Conservation (phyloP, 2,113 vertebrate species). For the Menidia beryllina region DNA sequence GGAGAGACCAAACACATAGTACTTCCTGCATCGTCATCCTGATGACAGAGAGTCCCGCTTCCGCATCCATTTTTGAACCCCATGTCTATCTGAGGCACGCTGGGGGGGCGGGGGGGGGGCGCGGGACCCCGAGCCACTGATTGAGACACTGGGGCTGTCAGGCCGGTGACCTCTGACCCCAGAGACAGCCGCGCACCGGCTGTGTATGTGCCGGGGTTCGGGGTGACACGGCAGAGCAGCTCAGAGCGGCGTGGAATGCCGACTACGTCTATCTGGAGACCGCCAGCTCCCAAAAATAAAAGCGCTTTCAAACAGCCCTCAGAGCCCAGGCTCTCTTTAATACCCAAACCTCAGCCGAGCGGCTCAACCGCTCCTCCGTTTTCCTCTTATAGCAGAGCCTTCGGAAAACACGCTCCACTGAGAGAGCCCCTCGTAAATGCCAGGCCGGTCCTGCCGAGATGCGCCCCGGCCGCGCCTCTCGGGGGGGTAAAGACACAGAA, state of each 20-base stretch:
- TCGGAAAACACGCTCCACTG: conserved; percentile 35
- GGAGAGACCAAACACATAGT: too few relatives aligned
- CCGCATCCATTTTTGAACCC: background rate
- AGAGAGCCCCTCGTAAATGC: conserved; percentile 41
- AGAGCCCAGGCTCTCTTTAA: conserved; percentile 15
- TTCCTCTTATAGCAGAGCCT: conserved; percentile 12
- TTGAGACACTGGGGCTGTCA: conserved; percentile 38
- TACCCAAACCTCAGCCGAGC: conserved; percentile 17
- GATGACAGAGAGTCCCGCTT: background rate
- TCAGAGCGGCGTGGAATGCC: conserved; percentile 30
- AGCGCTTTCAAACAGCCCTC: conserved; percentile 22
- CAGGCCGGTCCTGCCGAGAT: conserved; percentile 40
- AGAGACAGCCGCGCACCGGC: conserved; percentile 53
- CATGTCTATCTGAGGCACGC: background rate
- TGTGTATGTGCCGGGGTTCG: conserved; percentile 39
- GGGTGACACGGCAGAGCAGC: conserved; percentile 39
- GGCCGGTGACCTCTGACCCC: conserved; percentile 61
- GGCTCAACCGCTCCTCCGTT: conserved; percentile 23
- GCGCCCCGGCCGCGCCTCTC: conserved; percentile 18
- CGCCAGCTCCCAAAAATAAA: conserved; percentile 49
- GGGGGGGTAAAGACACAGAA: conserved; percentile 32
- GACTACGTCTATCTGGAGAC: conserved; percentile 24
- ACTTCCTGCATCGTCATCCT: background rate
- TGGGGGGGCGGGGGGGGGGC: background rate
- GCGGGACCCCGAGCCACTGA: conserved; percentile 7